Conservation (phyloP, 2,113 vertebrate species). For the Cromileptes altivelis region DNA sequence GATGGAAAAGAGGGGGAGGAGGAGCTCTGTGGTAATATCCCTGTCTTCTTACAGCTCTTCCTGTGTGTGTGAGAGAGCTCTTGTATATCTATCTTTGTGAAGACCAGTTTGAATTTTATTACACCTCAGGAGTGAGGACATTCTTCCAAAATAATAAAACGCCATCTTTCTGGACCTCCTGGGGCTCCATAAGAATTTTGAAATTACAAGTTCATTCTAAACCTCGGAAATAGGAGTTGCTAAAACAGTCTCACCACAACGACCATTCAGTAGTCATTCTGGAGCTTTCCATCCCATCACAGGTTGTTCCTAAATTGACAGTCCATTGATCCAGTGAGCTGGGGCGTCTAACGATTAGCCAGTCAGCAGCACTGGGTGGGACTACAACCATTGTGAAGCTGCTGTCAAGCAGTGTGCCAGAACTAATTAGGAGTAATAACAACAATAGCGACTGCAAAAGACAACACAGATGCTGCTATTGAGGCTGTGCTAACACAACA, state of each 20-base stretch:
- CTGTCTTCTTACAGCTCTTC: not conserved
- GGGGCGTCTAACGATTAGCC: no score
- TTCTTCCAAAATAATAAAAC: not conserved
- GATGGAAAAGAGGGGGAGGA: constrained; percentile 31
- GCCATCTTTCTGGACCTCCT: not conserved
- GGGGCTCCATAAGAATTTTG: not conserved
- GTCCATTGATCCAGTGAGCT: no score
- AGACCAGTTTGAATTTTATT: not conserved
- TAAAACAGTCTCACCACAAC: not conserved
- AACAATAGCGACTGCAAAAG: no score
- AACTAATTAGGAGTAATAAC: no score
- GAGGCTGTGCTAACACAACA: no score
- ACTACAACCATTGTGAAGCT: no score
- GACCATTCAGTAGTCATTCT: not conserved
- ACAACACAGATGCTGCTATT: no score
- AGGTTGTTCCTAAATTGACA: no score
- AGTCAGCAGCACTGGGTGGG: no score
- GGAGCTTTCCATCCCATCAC: not conserved
- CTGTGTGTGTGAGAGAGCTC: not conserved
- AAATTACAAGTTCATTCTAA: not conserved
- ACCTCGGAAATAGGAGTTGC: not conserved
- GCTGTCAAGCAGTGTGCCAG: no score
- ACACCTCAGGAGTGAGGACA: not conserved
- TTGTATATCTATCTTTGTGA: not conserved
- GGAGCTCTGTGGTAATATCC: constrained; percentile 2